Evolutionary conservation across 1,140 invertebrate genomes (phyloP).

Genomic region (Pinna nobilis): DNA sequence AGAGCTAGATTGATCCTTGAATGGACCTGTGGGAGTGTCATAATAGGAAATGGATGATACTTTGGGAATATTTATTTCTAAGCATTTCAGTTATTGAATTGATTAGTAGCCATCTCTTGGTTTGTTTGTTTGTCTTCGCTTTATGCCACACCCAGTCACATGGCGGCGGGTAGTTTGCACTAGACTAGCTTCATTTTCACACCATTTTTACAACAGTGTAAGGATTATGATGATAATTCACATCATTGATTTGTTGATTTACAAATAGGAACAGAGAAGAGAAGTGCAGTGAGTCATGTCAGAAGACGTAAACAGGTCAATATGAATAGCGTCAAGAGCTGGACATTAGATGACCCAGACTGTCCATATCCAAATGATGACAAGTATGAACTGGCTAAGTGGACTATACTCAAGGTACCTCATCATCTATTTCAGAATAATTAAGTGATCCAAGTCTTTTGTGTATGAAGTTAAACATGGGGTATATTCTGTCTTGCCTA

Average conservation of each 20-base stretch:
- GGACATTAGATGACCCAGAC: conserved; percentile 48
- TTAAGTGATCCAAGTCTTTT: background rate
- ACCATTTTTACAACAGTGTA: background rate
- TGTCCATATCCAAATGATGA: conserved; percentile 59
- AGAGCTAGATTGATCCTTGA: no score
- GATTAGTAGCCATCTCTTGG: no score
- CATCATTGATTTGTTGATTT: background rate
- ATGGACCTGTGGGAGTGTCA: no score
- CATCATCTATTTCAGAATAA: background rate
- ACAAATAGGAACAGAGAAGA: conserved; percentile 9
- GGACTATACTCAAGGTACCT: conserved; percentile 52
- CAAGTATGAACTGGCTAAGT: conserved; percentile 61
- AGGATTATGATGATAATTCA: background rate
- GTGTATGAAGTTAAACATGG: background rate
- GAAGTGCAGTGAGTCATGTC: conserved; percentile 28
- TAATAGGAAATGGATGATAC: no score
- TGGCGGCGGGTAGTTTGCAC: no score
- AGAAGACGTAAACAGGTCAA: conserved; percentile 39
- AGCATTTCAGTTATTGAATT: no score
- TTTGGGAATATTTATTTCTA: no score
- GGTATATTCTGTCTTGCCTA: background rate
- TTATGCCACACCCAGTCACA: no score
- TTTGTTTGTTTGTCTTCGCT: no score
- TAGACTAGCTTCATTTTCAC: background rate
- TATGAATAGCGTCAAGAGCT: conserved; percentile 52